phyloP scores from a whole-genome alignment of 2,797 vertebrate genomes.

The Sebastes variabilis region DNA sequence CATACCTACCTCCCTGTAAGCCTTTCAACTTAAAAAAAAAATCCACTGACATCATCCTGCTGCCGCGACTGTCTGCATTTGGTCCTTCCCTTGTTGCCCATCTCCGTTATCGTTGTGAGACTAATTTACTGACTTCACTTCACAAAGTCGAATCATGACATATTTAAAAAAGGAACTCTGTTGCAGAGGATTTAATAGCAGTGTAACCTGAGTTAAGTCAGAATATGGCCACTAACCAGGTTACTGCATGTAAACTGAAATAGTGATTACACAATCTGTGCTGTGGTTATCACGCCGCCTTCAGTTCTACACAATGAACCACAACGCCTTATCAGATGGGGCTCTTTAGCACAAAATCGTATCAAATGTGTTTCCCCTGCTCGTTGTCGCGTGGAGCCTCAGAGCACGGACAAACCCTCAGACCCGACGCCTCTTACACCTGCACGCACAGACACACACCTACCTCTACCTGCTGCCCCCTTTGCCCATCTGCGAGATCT shows the following conservation, averaged over 20 bases:
- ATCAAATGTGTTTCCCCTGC: constrained; percentile 6
- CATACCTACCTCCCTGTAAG: too few relatives aligned
- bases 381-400: constrained; percentile 4
- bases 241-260: background rate
- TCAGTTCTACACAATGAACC: constrained; percentile 38
- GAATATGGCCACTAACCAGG: background rate
- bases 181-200: background rate
- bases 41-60: too few relatives aligned
- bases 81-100: background rate
- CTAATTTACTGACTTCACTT: background rate
- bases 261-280: background rate
- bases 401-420: background rate
- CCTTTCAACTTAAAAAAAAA: too few relatives aligned
- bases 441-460: background rate
- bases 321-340: constrained; percentile 42
- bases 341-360: constrained; percentile 24
- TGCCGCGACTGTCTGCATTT: too few relatives aligned
- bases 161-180: background rate
- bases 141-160: background rate
- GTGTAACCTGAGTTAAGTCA: background rate
- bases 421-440: background rate
- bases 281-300: constrained; percentile 22
- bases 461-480: constrained; percentile 3
- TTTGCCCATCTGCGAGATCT: constrained; percentile 31
- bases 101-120: rapidly evolving